Percentiles rank a stretch among this genome's conserved stretches.
Conservation (phyloP, 2,797 vertebrate species). For the Tiaroga cobitis region DNA sequence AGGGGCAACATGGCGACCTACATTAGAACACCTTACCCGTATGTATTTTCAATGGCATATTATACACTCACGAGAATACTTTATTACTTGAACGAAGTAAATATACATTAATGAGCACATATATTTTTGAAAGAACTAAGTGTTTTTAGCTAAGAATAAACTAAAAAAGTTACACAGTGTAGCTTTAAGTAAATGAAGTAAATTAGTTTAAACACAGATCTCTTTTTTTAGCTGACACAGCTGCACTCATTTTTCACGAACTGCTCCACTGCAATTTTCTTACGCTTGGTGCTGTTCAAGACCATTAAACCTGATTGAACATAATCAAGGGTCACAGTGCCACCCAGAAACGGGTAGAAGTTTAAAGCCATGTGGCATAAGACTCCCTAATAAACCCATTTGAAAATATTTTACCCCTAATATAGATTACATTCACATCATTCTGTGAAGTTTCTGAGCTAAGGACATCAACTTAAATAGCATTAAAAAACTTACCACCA, state of each 20-base stretch:
- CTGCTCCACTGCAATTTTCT: constrained; percentile 43
- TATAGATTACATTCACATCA: background rate
- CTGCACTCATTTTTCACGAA: constrained; percentile 32
- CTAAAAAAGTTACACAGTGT: too few relatives aligned
- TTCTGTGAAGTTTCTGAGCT: background rate
- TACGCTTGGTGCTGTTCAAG: constrained; percentile 32
- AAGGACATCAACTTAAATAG: background rate
- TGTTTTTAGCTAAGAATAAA: too few relatives aligned
- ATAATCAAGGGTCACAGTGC: constrained; percentile 36
- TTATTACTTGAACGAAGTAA: too few relatives aligned
- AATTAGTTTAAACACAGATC: constrained; percentile 34
- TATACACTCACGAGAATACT: too few relatives aligned
- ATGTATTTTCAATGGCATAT: too few relatives aligned
- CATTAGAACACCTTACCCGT: too few relatives aligned
- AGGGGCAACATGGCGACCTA: too few relatives aligned
- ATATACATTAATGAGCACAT: too few relatives aligned
- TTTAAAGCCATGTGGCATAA: background rate
- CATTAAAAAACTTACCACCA: background rate
- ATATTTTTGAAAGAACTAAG: too few relatives aligned
- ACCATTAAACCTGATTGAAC: constrained; percentile 45
- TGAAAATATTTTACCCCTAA: background rate
- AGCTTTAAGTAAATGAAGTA: too few relatives aligned
- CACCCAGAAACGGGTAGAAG: constrained; percentile 4
- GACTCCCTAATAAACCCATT: background rate
- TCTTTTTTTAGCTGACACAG: constrained; percentile 26